Percentiles rank a stretch among this genome's conserved stretches.
Evolutionary conservation across 1,140 invertebrate genomes (phyloP).

Genomic region (Camponotus vicinus): DNA sequence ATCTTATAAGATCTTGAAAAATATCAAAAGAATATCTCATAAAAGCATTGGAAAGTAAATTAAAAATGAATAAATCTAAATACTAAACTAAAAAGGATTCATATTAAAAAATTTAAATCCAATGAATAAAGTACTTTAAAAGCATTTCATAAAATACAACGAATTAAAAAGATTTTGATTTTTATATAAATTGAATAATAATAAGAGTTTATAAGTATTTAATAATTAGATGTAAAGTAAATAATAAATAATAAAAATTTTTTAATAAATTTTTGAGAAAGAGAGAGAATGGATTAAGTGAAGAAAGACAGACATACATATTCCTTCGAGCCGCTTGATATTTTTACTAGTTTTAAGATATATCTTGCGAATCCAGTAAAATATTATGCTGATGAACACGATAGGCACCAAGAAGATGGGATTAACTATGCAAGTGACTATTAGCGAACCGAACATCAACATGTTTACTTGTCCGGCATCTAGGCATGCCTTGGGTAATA

Average conservation of each 20-base stretch:
- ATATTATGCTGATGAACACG: slow-evolving; percentile 89
- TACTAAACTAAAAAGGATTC: too few species aligned
- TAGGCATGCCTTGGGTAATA: slow-evolving; percentile 92
- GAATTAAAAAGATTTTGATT: not conserved
- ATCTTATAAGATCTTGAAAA: not conserved
- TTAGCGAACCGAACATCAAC: slow-evolving; percentile 87
- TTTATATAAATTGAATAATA: not conserved
- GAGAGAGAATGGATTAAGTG: not conserved
- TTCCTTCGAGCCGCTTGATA: slow-evolving; percentile 95
- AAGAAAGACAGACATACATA: slow-evolving; percentile 86
- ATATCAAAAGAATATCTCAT: not conserved
- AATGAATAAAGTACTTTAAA: too few species aligned
- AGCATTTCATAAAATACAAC: not conserved
- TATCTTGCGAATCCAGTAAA: slow-evolving; percentile 91
- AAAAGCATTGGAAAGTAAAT: not conserved
- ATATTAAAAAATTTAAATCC: not conserved
- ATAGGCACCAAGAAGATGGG: slow-evolving; percentile 91
- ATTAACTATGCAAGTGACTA: slow-evolving; percentile 92
- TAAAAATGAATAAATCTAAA: slow-evolving; percentile 87
- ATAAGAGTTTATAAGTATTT: not conserved
- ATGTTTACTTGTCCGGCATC: slow-evolving; percentile 92
- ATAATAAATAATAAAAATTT: slow-evolving; percentile 87
- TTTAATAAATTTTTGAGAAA: not conserved
- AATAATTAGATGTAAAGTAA: slow-evolving; percentile 84
- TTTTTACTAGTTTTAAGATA: slow-evolving; percentile 94